Conservation (phyloP, 2,113 vertebrate genomes). For the Kryptolebias marmoratus region DNA sequence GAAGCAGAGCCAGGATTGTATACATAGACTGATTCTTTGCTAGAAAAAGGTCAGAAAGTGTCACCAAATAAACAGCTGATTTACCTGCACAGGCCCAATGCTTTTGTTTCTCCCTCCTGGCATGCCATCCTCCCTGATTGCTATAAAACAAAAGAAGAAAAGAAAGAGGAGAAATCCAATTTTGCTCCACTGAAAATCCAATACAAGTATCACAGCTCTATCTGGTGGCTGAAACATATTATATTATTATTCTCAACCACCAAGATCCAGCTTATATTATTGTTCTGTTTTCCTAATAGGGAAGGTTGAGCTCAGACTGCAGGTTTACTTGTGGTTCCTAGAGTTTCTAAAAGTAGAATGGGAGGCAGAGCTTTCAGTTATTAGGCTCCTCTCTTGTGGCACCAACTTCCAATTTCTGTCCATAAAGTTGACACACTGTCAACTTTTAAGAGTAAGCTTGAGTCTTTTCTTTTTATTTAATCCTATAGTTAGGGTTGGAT, state of each 20-base stretch:
- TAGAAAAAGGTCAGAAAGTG: background rate
- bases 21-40: background rate
- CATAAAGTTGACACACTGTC: too few species aligned
- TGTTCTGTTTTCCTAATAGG: too few species aligned
- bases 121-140: slow-evolving; percentile 99
- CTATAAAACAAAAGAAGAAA: slow-evolving; percentile 71
- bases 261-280: background rate
- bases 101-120: slow-evolving; percentile 99
- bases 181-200: background rate
- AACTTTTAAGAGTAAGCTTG: too few species aligned
- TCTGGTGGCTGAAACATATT: slow-evolving; percentile 51
- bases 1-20: background rate
- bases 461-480: too few species aligned
- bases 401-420: too few species aligned
- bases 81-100: slow-evolving; percentile 98
- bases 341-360: too few species aligned
- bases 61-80: slow-evolving; percentile 24
- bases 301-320: too few species aligned
- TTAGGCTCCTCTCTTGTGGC: too few species aligned
- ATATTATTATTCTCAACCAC: background rate
- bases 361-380: too few species aligned
- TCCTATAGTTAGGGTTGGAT: too few species aligned
- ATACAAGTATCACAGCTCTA: slow-evolving; percentile 35
- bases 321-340: too few species aligned
- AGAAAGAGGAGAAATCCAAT: background rate